phyloP scores from a whole-genome alignment of 2,888 invertebrate genomes.

The Cybosia mesomella region DNA sequence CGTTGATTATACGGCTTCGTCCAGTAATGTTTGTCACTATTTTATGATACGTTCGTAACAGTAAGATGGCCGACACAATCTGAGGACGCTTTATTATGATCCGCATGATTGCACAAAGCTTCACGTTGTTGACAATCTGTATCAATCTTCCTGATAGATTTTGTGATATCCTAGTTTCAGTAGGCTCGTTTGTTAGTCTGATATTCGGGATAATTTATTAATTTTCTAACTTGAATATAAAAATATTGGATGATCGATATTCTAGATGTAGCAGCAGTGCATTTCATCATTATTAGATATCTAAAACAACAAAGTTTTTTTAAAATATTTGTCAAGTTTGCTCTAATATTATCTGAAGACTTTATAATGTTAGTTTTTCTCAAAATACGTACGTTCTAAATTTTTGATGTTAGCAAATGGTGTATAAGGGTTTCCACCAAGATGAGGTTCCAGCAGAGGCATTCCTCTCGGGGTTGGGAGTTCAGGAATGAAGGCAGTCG shows the following conservation, averaged over 20 bases:
- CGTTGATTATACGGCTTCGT: conserved; percentile 31
- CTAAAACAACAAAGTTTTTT: background rate
- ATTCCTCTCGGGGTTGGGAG: too few species aligned
- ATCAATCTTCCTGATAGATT: background rate
- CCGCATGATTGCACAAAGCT: background rate
- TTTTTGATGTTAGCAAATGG: too few species aligned
- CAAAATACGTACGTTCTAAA: too few species aligned
- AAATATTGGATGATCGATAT: background rate
- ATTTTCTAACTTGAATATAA: background rate
- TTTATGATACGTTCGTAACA: conserved; percentile 41
- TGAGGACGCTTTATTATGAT: background rate
- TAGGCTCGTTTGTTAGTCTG: background rate
- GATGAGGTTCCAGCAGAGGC: too few species aligned
- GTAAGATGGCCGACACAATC: conserved; percentile 5
- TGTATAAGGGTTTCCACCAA: too few species aligned
- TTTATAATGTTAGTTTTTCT: too few species aligned
- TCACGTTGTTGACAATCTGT: conserved; percentile 1
- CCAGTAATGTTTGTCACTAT: conserved; percentile 26
- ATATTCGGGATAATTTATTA: background rate
- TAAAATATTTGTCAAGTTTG: too few species aligned
- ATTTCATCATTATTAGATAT: background rate
- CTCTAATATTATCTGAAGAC: too few species aligned
- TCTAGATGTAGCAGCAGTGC: background rate
- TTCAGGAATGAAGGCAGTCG: too few species aligned
- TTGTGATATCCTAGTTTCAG: background rate